Evolutionary conservation across 2,113 vertebrate species (phyloP).

Genomic region (Melierax canorus): DNA sequence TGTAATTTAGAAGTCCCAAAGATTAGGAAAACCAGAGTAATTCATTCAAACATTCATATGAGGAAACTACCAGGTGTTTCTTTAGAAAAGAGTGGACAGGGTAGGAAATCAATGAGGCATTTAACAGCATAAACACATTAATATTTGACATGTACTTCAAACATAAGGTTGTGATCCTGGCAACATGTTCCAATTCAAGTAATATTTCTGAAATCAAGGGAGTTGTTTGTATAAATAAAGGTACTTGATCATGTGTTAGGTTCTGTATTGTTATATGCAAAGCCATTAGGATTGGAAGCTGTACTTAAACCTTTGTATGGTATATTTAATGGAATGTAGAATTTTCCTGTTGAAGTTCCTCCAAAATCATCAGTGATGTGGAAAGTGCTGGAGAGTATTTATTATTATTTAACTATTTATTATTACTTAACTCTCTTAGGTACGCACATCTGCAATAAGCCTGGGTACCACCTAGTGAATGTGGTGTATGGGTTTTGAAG

Average conservation of each 20-base stretch:
- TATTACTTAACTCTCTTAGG: background rate
- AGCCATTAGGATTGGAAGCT: background rate
- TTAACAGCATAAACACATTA: background rate
- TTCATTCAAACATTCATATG: background rate
- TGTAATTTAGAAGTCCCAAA: background rate
- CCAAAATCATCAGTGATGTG: background rate
- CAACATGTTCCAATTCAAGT: background rate
- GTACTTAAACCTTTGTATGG: background rate
- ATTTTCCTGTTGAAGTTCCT: background rate
- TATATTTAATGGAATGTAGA: background rate
- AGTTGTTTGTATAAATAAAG: background rate
- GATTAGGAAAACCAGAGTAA: background rate
- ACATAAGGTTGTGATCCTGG: background rate
- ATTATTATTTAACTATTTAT: no score
- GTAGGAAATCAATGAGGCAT: background rate
- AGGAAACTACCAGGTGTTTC: background rate
- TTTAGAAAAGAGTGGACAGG: background rate
- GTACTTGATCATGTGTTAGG: background rate
- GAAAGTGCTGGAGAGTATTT: background rate
- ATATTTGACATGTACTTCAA: background rate
- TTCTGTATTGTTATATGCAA: background rate
- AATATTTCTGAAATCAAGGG: background rate
- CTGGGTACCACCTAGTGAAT: background rate
- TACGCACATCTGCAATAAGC: background rate
- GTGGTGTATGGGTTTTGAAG: background rate